phyloP scores from a whole-genome alignment of 64 coral and sea anemone genomes.

The Astreopora myriophthalma region DNA sequence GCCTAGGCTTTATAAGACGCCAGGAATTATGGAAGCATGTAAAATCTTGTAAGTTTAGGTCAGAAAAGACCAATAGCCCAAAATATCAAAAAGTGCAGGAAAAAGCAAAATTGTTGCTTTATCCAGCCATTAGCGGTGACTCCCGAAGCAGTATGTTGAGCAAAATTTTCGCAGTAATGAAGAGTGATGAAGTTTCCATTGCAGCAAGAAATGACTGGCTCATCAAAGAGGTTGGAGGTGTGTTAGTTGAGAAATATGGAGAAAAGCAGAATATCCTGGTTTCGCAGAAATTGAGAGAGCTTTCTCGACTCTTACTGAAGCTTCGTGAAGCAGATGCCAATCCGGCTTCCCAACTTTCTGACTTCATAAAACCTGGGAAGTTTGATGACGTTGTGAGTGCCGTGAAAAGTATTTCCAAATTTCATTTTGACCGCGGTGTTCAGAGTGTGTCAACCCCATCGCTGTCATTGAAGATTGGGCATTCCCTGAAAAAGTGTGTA shows the following conservation, averaged over 20 bases:
- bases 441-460: slow-evolving; percentile 46
- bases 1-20: slow-evolving; percentile 34
- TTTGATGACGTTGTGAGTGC: slow-evolving; percentile 43
- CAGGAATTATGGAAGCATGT: slow-evolving; percentile 59
- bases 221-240: slow-evolving; percentile 12
- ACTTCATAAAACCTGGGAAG: slow-evolving; percentile 42
- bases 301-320: background rate
- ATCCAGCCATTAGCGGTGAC: background rate
- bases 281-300: slow-evolving; percentile 55
- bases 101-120: slow-evolving; percentile 1
- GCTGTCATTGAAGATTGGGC: slow-evolving; percentile 33
- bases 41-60: background rate
- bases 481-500: slow-evolving; percentile 57
- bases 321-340: background rate
- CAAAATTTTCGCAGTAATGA: slow-evolving; percentile 29
- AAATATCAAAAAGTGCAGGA: background rate
- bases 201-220: background rate
- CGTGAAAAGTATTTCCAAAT: slow-evolving; percentile 17
- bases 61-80: background rate
- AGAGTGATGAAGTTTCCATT: slow-evolving; percentile 15
- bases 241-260: slow-evolving; percentile 1
- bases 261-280: background rate
- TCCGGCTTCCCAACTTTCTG: background rate
- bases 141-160: background rate
- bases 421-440: slow-evolving; percentile 4